A percentile compares a stretch with the other conserved stretches of the same genome.
Conservation (phyloP, 2,888 invertebrate species). For the Clivina fossor region DNA sequence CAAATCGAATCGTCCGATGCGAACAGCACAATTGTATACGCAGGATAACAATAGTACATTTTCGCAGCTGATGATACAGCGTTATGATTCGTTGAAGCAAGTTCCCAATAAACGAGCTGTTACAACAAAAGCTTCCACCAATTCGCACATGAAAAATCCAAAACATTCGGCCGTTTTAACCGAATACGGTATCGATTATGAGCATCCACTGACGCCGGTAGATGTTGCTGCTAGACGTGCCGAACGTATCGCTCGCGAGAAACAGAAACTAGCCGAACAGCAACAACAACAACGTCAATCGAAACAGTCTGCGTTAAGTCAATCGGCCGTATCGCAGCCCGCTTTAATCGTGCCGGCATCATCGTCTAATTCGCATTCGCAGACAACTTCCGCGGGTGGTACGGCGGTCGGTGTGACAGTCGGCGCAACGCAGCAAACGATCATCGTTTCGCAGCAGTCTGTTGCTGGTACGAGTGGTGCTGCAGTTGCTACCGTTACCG, state of each 20-base stretch:
- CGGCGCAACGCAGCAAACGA: constrained; percentile 11
- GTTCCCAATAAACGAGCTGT: constrained; percentile 72
- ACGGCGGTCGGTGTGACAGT: too few relatives aligned
- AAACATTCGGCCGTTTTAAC: constrained; percentile 82
- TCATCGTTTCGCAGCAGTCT: constrained; percentile 38
- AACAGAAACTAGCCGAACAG: constrained; percentile 56
- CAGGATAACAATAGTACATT: too few relatives aligned
- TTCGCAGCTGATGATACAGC: too few relatives aligned
- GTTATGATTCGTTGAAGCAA: constrained; percentile 75
- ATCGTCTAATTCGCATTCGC: constrained; percentile 42
- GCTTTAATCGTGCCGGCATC: constrained; percentile 41
- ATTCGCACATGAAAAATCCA: constrained; percentile 73
- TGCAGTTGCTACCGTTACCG: constrained; percentile 51
- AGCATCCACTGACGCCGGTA: constrained; percentile 79
- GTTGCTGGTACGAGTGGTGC: constrained; percentile 53
- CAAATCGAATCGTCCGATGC: too few relatives aligned
- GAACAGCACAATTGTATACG: too few relatives aligned
- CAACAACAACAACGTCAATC: constrained; percentile 17
- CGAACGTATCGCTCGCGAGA: constrained; percentile 83
- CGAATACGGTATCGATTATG: constrained; percentile 82
- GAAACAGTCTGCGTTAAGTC: constrained; percentile 6
- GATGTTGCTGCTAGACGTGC: constrained; percentile 80
- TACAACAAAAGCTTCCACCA: constrained; percentile 74
- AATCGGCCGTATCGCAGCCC: constrained; percentile 42
- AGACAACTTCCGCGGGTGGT: constrained; percentile 41